These are phyloP conservation scores for Lasioglossum baleicum DNA, from an alignment of 1,140 invertebrate species.

Conservation along the genomic window DNA sequence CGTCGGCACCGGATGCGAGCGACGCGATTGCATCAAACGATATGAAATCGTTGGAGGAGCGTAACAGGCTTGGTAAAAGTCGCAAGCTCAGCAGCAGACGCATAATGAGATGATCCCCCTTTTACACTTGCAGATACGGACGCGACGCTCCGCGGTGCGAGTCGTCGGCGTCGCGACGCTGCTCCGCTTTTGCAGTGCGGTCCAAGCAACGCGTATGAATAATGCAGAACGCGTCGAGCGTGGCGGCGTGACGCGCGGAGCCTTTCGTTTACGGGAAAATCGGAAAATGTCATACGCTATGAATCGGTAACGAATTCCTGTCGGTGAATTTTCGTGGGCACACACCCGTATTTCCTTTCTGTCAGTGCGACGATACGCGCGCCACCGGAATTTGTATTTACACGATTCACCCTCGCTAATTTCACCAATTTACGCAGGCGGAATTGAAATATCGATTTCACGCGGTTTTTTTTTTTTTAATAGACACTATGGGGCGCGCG, in stretches of 20 bases:
- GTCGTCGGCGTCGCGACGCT: slow-evolving; percentile 11
- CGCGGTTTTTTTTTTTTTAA: not conserved
- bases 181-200: slow-evolving; percentile 5
- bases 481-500: not conserved
- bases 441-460: not conserved
- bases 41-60: slow-evolving; percentile 11
- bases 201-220: slow-evolving; percentile 58
- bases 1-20: not conserved
- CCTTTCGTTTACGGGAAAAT: slow-evolving; percentile 42
- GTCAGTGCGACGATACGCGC: not conserved
- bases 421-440: not conserved
- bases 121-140: slow-evolving; percentile 54
- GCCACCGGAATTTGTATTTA: not conserved
- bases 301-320: slow-evolving; percentile 44
- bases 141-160: not conserved
- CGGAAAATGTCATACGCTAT: slow-evolving; percentile 36
- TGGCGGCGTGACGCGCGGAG: slow-evolving; percentile 28
- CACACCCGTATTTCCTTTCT: slow-evolving; percentile 10
- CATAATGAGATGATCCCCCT: slow-evolving; percentile 64
- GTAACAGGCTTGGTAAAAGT: not conserved
- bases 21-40: not conserved
- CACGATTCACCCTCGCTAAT: not conserved
- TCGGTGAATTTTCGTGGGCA: not conserved
- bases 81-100: not conserved
- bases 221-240: slow-evolving; percentile 49